Evolutionary conservation across 1,140 invertebrate genomes (phyloP).

Genomic region (Anastrepha ludens): DNA sequence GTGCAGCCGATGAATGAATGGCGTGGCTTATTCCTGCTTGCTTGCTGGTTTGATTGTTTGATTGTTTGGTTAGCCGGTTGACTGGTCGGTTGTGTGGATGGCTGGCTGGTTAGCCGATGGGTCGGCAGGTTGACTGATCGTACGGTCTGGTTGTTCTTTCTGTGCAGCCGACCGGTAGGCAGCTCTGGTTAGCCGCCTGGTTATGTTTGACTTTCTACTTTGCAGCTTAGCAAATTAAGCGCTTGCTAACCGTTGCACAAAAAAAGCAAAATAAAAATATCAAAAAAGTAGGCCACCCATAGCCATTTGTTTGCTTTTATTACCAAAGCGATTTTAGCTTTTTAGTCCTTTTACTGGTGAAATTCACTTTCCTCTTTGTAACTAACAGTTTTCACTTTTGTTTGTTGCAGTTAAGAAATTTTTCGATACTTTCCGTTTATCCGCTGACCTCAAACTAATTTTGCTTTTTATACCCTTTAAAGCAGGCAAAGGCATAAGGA

Average conservation of each 20-base stretch:
- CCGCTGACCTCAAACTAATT: neutral
- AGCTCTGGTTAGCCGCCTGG: constrained; percentile 63
- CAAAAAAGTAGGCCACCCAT: constrained; percentile 3
- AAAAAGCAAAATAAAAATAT: neutral
- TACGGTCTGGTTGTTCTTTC: constrained; percentile 1
- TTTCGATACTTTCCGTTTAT: neutral
- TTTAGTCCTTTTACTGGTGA: neutral
- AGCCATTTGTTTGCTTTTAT: neutral
- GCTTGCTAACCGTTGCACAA: neutral
- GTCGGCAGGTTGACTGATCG: constrained; percentile 26
- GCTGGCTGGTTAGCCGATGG: neutral
- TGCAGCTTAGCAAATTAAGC: constrained; percentile 72
- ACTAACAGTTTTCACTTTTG: neutral
- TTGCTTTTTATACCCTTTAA: neutral
- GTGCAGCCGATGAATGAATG: neutral
- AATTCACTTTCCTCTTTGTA: constrained; percentile 25
- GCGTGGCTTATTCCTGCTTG: neutral
- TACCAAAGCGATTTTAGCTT: neutral
- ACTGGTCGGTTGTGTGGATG: constrained; percentile 1
- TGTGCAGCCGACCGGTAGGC: constrained; percentile 12
- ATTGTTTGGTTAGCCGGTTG: constrained; percentile 46
- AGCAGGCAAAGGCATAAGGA: neutral
- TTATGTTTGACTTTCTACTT: constrained; percentile 74
- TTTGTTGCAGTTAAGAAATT: neutral
- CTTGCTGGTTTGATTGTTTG: neutral